phyloP scores from a whole-genome alignment of 2,888 invertebrate species.

The Papilio demoleus region DNA sequence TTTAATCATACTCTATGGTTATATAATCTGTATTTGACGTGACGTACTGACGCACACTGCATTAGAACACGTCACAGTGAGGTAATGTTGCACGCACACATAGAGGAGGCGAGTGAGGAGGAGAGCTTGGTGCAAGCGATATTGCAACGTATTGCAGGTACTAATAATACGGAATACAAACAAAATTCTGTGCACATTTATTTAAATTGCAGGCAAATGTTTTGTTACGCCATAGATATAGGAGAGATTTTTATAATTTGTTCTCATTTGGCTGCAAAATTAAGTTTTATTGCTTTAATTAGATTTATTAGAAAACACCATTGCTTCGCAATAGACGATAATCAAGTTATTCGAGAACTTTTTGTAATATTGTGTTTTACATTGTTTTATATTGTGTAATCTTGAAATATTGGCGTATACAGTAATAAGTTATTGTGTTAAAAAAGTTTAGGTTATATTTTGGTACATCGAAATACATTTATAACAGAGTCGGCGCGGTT shows the following conservation, averaged over 20 bases:
- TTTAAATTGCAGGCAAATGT: neutral
- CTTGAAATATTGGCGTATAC: no score
- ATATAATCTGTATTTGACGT: neutral
- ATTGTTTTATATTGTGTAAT: no score
- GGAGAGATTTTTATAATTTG: neutral
- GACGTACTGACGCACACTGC: constrained; percentile 5
- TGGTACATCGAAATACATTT: neutral
- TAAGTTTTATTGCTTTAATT: constrained; percentile 7
- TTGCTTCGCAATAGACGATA: neutral
- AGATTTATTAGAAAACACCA: neutral
- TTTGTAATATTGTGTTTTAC: neutral
- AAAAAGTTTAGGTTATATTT: neutral
- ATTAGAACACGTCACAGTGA: constrained; percentile 20
- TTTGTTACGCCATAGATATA: neutral
- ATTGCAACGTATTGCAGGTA: constrained; percentile 77
- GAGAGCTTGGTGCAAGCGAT: constrained; percentile 72
- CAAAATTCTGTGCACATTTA: constrained; percentile 23
- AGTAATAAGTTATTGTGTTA: no score
- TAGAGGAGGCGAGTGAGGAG: constrained; percentile 68
- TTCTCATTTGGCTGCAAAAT: constrained; percentile 7
- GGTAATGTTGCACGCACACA: constrained; percentile 57
- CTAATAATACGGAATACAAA: constrained; percentile 27
- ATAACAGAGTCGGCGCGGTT: constrained; percentile 47
- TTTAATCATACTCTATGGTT: neutral
- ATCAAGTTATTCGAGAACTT: neutral